These are phyloP conservation scores for Opisthocomus hoazin DNA, from an alignment of 2,113 vertebrate species.

Conservation along the genomic window DNA sequence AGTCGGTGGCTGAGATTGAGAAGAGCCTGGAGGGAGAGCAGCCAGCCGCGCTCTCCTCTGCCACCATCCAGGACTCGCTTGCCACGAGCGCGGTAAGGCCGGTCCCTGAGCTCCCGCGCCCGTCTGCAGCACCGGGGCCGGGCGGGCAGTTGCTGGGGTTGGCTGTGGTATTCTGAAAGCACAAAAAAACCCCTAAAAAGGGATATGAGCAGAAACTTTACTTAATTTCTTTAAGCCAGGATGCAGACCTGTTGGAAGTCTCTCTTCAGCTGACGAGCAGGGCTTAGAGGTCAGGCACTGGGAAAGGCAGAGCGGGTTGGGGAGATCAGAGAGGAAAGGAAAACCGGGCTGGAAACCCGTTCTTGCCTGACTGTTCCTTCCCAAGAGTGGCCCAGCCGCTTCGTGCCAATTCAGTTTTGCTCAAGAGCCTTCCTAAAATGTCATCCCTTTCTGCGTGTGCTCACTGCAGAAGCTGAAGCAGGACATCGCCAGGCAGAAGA, in stretches of 20 bases:
- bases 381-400: neutral
- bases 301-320: neutral
- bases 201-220: neutral
- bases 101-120: neutral
- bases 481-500: constrained; percentile 88
- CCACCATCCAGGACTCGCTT: constrained; percentile 85
- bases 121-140: rapidly evolving
- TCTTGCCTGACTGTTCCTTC: neutral
- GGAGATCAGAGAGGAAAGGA: neutral
- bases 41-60: constrained; percentile 69
- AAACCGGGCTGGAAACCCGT: neutral
- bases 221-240: neutral
- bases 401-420: neutral
- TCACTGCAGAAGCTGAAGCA: constrained; percentile 87
- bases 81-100: constrained; percentile 83
- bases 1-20: constrained; percentile 82
- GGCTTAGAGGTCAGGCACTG: rapidly evolving
- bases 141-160: neutral
- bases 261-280: neutral
- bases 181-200: neutral
- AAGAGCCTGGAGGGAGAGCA: constrained; percentile 68
- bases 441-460: neutral
- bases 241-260: neutral
- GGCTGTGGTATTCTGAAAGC: neutral
- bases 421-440: neutral